These are phyloP conservation scores for Gorsachius magnificus DNA, from an alignment of 2,797 vertebrate species.

Conservation along the genomic window DNA sequence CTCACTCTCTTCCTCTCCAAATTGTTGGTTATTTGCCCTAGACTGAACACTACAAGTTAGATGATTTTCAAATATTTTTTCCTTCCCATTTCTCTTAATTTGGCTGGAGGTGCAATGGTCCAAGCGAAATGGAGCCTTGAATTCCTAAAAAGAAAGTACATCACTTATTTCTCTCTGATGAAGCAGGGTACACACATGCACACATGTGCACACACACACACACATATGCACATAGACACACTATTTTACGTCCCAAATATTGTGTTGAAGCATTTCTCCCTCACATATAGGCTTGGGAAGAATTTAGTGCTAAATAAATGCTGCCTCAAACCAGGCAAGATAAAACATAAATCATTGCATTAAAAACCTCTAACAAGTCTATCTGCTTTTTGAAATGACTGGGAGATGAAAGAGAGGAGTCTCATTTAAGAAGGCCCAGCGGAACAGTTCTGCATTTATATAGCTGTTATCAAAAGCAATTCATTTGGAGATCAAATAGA, in stretches of 20 bases:
- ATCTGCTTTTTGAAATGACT: constrained; percentile 85
- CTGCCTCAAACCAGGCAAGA: constrained; percentile 79
- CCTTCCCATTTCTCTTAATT: background rate
- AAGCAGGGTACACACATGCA: background rate
- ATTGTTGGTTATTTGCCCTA: background rate
- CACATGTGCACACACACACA: background rate
- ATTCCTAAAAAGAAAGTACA: background rate
- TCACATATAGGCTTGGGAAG: constrained; percentile 66
- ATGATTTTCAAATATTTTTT: background rate
- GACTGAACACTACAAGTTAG: background rate
- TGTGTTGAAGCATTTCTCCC: constrained; percentile 60
- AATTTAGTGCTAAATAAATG: constrained; percentile 84
- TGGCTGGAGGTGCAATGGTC: background rate
- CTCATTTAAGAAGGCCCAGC: constrained; percentile 85
- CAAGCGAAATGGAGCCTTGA: background rate
- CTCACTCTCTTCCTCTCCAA: background rate
- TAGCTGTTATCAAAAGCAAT: constrained; percentile 89
- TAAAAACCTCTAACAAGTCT: constrained; percentile 85
- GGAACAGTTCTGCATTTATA: constrained; percentile 86
- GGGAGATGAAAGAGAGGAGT: constrained; percentile 84
- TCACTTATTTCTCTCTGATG: background rate
- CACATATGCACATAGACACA: background rate
- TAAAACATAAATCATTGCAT: constrained; percentile 87
- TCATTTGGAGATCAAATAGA: constrained; percentile 91
- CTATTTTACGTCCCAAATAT: constrained; percentile 52